Base-by-base conservation (phyloP, 2,888 invertebrate genomes). In the Amphipoea oculea region DNA sequence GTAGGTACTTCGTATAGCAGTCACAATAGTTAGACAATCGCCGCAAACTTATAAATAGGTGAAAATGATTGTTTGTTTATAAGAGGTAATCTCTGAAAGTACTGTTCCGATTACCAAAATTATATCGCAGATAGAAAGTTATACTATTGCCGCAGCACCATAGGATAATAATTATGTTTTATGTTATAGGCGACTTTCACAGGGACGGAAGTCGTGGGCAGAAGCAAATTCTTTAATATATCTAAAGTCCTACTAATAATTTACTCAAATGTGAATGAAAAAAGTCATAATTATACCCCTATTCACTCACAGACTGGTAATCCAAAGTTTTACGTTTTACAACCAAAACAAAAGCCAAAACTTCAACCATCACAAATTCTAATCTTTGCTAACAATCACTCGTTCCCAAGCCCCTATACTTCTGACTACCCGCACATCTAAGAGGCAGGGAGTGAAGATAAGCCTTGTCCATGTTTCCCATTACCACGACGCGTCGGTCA, bases 401-500 rank as follows among this genome's bases (percentile, higher is more conserved):
- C 40, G 67, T 73, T 42, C 20, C 36, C 60, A 45, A 45, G 60
- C 71, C 62, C 71, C 36, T 68, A 75, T 77, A 63, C 45, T 51
- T 57, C 78, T 68, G 73, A 12, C 70, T 72, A 78, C 75, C 75
- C 73, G 42, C 62, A 75, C 74, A 60, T 57, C 36, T 76, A 80
- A 80, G 77, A 74, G 65, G 62, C 23, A 72, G 29, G 63, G 73
- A 54, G 75, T 84, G 51, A 73, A 85, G 80, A 87, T 85, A 85
- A 87, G 80, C 79, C 29, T 40, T 57, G 84, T 79, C 84, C 84
- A 20, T 84, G 79, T 85, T 76, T 81, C 76, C 74, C 78, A 87
- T 86, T 87, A 86, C 75, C n/a, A 12, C n/a, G 82, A 87, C 76
- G 71, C 60, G 86, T 83, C 79, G 88, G 87, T 86, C 86, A 86